phyloP scores from a whole-genome alignment of 2,797 vertebrate genomes.

The Enteromius afrohamiltoni region DNA sequence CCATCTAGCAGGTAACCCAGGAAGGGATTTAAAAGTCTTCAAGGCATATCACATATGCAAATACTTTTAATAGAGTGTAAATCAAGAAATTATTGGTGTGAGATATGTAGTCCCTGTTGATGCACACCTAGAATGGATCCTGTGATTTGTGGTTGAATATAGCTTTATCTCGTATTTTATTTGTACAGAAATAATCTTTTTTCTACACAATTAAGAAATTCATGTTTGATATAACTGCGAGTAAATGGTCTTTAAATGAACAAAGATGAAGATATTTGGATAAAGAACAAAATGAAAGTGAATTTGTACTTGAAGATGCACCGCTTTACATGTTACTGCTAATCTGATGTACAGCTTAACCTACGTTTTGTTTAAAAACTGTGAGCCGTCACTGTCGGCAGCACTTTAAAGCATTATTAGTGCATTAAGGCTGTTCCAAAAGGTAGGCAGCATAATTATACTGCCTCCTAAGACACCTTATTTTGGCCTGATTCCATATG shows the following conservation, averaged over 20 bases:
- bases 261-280: too few relatives aligned
- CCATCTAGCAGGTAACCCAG: conserved; percentile 21
- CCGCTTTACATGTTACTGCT: not conserved
- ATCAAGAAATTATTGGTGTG: conserved; percentile 44
- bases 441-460: not conserved
- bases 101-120: conserved; percentile 24
- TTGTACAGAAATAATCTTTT: not conserved
- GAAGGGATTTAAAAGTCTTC: conserved; percentile 42
- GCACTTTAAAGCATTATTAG: not conserved
- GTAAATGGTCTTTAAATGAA: conserved; percentile 3
- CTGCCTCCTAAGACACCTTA: not conserved
- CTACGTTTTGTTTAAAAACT: conserved; percentile 2
- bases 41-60: conserved; percentile 21
- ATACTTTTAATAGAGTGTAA: conserved; percentile 27
- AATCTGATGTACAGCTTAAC: not conserved
- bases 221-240: not conserved
- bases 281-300: not conserved
- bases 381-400: not conserved
- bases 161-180: not conserved
- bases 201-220: not conserved
- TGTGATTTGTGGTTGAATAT: not conserved
- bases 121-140: not conserved
- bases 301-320: not conserved
- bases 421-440: not conserved
- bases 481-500: not conserved